Evolutionary conservation across 2,113 vertebrate species (phyloP).

Genomic region (Actenoides hombroni): DNA sequence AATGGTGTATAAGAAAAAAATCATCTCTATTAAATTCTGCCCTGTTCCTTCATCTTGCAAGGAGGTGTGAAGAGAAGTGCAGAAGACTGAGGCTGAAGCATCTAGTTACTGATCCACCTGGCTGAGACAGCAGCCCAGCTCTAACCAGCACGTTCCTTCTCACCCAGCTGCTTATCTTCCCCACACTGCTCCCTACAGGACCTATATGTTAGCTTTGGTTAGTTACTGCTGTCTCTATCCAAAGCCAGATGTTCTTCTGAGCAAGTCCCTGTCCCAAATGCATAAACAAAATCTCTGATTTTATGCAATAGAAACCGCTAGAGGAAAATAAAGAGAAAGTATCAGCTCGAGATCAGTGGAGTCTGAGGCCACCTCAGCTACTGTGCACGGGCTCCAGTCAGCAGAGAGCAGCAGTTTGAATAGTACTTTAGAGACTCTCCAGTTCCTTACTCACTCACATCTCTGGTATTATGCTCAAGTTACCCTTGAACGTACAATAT

Average conservation of each 20-base stretch:
- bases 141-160: not conserved
- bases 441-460: not conserved
- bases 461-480: not conserved
- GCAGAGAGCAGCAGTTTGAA: not conserved
- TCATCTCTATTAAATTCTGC: not conserved
- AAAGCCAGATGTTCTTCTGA: accelerated
- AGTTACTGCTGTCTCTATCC: not conserved
- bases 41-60: not conserved
- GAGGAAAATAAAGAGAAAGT: not conserved
- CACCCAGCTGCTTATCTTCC: not conserved
- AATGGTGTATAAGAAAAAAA: not conserved
- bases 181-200: not conserved
- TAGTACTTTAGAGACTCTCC: not conserved
- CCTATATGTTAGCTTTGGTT: not conserved
- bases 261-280: not conserved
- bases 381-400: not conserved
- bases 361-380: not conserved
- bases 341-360: not conserved
- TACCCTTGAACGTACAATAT: conserved; percentile 52
- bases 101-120: not conserved
- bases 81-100: not conserved
- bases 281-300: not conserved
- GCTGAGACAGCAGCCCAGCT: not conserved
- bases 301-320: not conserved
- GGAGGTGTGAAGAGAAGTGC: not conserved